phyloP scores from a whole-genome alignment of 2,888 invertebrate genomes.

The Sminthurinus aureus region DNA sequence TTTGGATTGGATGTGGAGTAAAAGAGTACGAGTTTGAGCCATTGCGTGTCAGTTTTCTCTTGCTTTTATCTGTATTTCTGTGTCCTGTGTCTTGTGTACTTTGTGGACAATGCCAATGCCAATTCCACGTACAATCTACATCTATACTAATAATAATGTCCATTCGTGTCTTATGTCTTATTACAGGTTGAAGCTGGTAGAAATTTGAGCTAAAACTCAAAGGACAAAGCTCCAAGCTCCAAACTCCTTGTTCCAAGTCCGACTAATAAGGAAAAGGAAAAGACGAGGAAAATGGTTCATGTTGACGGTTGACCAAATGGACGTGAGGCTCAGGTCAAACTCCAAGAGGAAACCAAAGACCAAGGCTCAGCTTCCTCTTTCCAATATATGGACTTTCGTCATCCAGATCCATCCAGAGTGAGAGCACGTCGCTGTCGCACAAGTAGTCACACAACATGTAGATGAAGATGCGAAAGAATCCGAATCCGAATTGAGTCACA shows the following conservation, averaged over 20 bases:
- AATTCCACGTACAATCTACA: too few species aligned
- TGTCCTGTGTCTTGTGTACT: too few species aligned
- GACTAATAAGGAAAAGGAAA: slow-evolving; percentile 6
- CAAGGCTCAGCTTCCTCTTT: slow-evolving; percentile 8
- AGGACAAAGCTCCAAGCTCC: not conserved
- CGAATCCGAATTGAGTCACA: too few species aligned
- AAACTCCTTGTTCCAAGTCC: not conserved
- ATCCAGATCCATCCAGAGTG: too few species aligned
- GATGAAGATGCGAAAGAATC: too few species aligned
- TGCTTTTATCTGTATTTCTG: too few species aligned
- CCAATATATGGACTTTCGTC: slow-evolving; percentile 34
- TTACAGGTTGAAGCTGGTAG: not conserved
- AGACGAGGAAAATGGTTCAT: not conserved
- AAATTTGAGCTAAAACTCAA: not conserved
- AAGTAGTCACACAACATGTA: not conserved
- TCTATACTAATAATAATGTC: too few species aligned
- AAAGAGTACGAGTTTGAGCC: too few species aligned
- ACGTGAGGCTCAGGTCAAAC: slow-evolving; percentile 27
- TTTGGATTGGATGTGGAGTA: too few species aligned
- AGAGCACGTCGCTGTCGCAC: not conserved
- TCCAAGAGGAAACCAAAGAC: slow-evolving; percentile 10
- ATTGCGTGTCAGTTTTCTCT: too few species aligned
- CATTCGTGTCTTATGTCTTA: too few species aligned
- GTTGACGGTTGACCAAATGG: slow-evolving; percentile 21
- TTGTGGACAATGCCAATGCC: too few species aligned